Evolutionary conservation across 2,113 vertebrate species (phyloP), one percentile per base, ranked within the genome.

Genomic region (Ageneiosus marmoratus): DNA sequence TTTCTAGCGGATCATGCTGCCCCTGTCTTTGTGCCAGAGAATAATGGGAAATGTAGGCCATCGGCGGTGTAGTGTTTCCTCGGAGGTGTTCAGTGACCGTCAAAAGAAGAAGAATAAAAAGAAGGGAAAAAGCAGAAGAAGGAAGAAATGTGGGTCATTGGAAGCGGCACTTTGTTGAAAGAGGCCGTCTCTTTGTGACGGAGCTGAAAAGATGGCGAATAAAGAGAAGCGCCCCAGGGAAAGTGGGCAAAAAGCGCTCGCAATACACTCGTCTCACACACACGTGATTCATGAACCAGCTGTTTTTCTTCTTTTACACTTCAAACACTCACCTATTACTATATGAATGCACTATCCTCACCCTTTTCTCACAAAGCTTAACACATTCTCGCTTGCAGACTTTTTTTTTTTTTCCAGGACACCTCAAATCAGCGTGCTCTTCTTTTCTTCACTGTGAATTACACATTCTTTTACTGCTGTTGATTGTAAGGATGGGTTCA

Each of bases 141-240:
- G 46, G 46, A 56, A 72, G 69, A 81, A 85, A 87, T 83, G 80
- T 63, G 75, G 86, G 80, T 83, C 83, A 87, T 87, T 87, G 50
- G 86, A 87, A 87, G 86, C 82, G 81, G 83, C 84, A 81, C 79
- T 83, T 87, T 87, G 86, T 84, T 87, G 75, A 87, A 83, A 83
- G 80, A 85, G 86, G 80, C 80, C 62, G 78, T 77, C 83, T 82
- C 83, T 80, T 87, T 87, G 83, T 87, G 83, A 41, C 46, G 15
- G 53, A 27, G 50, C 86, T 87, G 83, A 87, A 87, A 85, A 73
- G 83, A 83, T 48, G 60, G 50, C 53, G 86, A 87, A 87, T 73
- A 87, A 85, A 85, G 77, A 82, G 79, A 73, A 81, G 80, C 51
- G 74, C 86, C 86, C 73, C 37, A 87, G 86, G 86, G 63, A 53